phyloP scores from a whole-genome alignment of 2,797 vertebrate genomes.

The Sebastes matsubarae region DNA sequence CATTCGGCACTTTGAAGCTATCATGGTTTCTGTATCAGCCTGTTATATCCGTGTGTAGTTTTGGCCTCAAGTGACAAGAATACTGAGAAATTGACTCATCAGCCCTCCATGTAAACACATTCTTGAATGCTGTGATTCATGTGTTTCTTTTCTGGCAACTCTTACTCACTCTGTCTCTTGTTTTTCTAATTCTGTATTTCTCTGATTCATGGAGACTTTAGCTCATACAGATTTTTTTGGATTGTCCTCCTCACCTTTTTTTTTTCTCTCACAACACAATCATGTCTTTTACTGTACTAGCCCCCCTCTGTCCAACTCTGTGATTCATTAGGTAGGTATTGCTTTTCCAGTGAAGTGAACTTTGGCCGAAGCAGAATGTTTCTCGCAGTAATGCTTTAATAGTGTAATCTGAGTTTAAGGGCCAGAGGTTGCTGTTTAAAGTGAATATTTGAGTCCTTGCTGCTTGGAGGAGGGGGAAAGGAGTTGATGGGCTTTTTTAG shows the following conservation, averaged over 20 bases:
- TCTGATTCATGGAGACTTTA: constrained; percentile 8
- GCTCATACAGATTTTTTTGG: neutral
- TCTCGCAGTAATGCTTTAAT: constrained; percentile 62
- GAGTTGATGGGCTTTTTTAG: neutral
- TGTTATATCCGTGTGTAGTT: constrained; percentile 32
- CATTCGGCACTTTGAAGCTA: constrained; percentile 17
- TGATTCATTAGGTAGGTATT: constrained; percentile 66
- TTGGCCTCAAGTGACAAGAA: constrained; percentile 33
- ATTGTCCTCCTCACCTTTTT: neutral
- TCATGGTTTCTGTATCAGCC: constrained; percentile 13
- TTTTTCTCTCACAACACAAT: constrained; percentile 15
- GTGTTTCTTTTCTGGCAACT: neutral
- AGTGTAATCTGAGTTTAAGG: constrained; percentile 69
- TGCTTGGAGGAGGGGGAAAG: neutral
- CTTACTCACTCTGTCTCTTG: neutral
- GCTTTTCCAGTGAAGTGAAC: constrained; percentile 67
- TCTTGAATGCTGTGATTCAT: constrained; percentile 31
- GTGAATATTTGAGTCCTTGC: constrained; percentile 31
- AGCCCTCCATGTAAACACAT: constrained; percentile 7
- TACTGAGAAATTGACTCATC: constrained; percentile 27
- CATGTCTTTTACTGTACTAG: neutral
- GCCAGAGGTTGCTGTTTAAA: constrained; percentile 51
- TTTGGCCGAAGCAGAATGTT: constrained; percentile 73
- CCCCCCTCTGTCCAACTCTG: constrained; percentile 27
- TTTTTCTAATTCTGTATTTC: constrained; percentile 4